Conservation (phyloP, 2,797 vertebrate genomes). For the Neosilurus hyrtlii region DNA sequence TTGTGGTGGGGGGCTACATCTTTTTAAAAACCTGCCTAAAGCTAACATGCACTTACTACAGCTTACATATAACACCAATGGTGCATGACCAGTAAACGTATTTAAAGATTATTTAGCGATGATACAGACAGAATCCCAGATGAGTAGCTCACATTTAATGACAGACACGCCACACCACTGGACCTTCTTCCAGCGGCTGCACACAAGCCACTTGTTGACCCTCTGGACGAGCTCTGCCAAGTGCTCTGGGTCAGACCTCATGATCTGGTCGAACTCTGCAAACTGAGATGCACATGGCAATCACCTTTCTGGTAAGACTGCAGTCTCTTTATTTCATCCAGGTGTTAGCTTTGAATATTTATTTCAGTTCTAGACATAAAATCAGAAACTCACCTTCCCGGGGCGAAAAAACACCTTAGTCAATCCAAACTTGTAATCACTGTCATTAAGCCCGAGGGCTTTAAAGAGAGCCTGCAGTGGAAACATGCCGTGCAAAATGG, state of each 20-base stretch:
- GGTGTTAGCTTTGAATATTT: background rate
- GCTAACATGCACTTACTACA: background rate
- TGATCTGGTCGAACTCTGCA: conserved; percentile 98
- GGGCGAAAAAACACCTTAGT: conserved; percentile 98
- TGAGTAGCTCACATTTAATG: conserved; percentile 86
- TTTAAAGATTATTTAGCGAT: conserved; percentile 1
- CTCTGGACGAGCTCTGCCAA: conserved; percentile 90
- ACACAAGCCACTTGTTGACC: conserved; percentile 94
- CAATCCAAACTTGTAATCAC: conserved; percentile 96
- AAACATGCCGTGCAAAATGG: conserved; percentile 7
- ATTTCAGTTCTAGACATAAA: background rate
- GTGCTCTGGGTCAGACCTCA: conserved; percentile 98
- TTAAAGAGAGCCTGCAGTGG: conserved; percentile 90
- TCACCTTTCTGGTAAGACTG: conserved; percentile 8
- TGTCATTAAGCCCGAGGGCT: conserved; percentile 93
- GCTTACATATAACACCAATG: background rate
- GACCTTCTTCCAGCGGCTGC: conserved; percentile 95
- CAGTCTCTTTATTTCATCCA: background rate
- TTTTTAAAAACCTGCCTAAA: background rate
- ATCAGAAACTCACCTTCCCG: conserved; percentile 89
- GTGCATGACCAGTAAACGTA: background rate
- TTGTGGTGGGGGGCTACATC: no score
- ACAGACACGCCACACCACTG: conserved; percentile 95
- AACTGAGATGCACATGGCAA: conserved; percentile 72
- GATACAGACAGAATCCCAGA: background rate